Conservation (phyloP, 2,797 vertebrate genomes). For the Clarias pachynema region DNA sequence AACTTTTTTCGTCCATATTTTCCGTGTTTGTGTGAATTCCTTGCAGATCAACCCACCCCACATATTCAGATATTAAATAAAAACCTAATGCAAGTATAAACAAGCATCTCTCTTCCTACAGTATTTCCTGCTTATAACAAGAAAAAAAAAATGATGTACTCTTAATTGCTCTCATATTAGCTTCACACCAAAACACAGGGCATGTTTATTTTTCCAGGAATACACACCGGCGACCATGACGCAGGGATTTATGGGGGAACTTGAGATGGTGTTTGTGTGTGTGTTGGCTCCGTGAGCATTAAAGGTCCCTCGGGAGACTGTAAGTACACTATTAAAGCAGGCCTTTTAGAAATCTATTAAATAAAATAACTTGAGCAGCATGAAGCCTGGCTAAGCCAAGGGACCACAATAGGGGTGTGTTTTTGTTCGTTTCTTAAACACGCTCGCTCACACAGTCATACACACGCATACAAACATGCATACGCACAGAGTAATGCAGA, state of each 20-base stretch:
- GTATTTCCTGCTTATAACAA: neutral
- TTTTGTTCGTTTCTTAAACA: constrained; percentile 16
- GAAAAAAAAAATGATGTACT: neutral
- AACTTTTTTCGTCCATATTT: neutral
- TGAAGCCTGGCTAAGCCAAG: constrained; percentile 20
- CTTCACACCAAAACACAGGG: constrained; percentile 9
- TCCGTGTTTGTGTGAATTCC: neutral
- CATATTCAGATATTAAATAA: neutral
- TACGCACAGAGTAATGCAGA: constrained; percentile 45
- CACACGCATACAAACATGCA: constrained; percentile 18
- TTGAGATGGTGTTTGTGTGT: neutral
- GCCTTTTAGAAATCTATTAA: constrained; percentile 38
- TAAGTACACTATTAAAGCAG: constrained; percentile 26
- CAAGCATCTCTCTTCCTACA: neutral
- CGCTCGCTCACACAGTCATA: constrained; percentile 14
- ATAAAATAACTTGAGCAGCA: constrained; percentile 11
- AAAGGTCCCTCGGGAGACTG: constrained; percentile 1
- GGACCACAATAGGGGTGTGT: constrained; percentile 15
- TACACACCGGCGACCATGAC: constrained; percentile 1
- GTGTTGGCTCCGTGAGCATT: neutral
- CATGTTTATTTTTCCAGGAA: constrained; percentile 23
- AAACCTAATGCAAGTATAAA: neutral
- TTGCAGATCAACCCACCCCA: neutral
- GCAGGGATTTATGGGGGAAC: constrained; percentile 18
- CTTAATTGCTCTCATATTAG: neutral